These are phyloP conservation scores for Drosophila anomelani DNA, from an alignment of 2,888 invertebrate genomes.

Conservation along the genomic window DNA sequence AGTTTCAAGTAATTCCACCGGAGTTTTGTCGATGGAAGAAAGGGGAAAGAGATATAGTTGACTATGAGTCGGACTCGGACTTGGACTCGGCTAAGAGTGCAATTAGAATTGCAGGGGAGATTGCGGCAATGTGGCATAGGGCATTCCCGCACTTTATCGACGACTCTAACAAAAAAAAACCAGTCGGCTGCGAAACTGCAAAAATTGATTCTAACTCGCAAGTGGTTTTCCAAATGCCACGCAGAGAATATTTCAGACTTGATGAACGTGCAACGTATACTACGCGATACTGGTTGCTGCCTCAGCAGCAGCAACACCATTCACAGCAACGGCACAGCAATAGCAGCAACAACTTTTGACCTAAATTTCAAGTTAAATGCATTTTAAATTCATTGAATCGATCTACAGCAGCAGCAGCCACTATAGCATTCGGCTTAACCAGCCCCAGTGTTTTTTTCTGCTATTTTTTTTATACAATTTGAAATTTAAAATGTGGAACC, in stretches of 20 bases:
- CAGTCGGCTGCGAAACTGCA: slow-evolving; percentile 52
- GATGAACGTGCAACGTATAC: slow-evolving; percentile 54
- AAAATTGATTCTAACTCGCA: slow-evolving; percentile 68
- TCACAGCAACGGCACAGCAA: slow-evolving; percentile 30
- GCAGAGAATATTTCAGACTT: slow-evolving; percentile 73
- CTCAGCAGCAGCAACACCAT: slow-evolving; percentile 26
- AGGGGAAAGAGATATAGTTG: slow-evolving; percentile 15
- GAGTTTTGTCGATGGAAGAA: background rate
- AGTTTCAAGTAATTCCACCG: slow-evolving; percentile 50
- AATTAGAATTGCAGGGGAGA: slow-evolving; percentile 58
- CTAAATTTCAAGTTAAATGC: slow-evolving; percentile 77
- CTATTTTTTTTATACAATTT: slow-evolving; percentile 58
- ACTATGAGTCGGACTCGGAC: background rate
- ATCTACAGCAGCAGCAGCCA: slow-evolving; percentile 59
- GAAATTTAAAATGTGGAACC: slow-evolving; percentile 58
- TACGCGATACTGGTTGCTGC: slow-evolving; percentile 46
- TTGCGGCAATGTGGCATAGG: slow-evolving; percentile 51
- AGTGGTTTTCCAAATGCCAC: slow-evolving; percentile 75
- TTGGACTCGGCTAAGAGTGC: slow-evolving; percentile 56
- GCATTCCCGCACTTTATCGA: slow-evolving; percentile 61
- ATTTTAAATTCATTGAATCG: slow-evolving; percentile 79
- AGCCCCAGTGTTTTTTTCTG: slow-evolving; percentile 19
- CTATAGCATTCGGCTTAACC: slow-evolving; percentile 27
- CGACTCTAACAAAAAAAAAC: slow-evolving; percentile 48
- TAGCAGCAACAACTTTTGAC: slow-evolving; percentile 68